Conservation (phyloP, 2,797 vertebrate species). For the Chelidonichthys spinosus region DNA sequence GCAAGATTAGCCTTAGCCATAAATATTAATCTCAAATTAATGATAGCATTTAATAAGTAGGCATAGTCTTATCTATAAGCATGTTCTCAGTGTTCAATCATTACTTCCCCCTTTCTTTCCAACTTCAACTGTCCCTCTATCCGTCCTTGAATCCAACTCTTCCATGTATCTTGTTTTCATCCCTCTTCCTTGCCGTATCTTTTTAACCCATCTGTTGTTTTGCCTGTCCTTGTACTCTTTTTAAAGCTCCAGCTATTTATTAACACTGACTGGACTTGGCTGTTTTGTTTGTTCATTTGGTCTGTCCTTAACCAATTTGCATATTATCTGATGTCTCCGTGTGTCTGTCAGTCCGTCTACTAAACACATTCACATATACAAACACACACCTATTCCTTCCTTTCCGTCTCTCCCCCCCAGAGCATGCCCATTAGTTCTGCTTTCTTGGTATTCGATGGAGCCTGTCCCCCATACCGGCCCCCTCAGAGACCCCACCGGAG, state of each 20-base stretch:
- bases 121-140: slow-evolving; percentile 6
- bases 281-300: slow-evolving; percentile 21
- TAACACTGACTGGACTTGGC: background rate
- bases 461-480: slow-evolving; percentile 61
- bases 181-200: slow-evolving; percentile 21
- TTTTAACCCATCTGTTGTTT: slow-evolving; percentile 14
- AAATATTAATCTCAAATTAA: slow-evolving; percentile 18
- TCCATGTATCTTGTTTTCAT: slow-evolving; percentile 44
- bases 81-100: slow-evolving; percentile 26
- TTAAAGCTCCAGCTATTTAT: slow-evolving; percentile 18
- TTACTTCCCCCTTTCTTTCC: slow-evolving; percentile 6
- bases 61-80: background rate
- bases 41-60: slow-evolving; percentile 16
- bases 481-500: slow-evolving; percentile 60
- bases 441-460: slow-evolving; percentile 78
- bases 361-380: slow-evolving; percentile 36
- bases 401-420: slow-evolving; percentile 50
- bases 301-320: slow-evolving; percentile 15
- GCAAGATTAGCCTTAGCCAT: slow-evolving; percentile 8
- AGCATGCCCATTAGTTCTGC: slow-evolving; percentile 78
- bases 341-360: slow-evolving; percentile 18
- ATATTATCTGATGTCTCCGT: slow-evolving; percentile 12
- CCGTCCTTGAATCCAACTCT: slow-evolving; percentile 31
- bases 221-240: slow-evolving; percentile 31
- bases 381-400: slow-evolving; percentile 36